Conservation (phyloP, 2,888 invertebrate genomes). For the Entomobrya multifasciata region DNA sequence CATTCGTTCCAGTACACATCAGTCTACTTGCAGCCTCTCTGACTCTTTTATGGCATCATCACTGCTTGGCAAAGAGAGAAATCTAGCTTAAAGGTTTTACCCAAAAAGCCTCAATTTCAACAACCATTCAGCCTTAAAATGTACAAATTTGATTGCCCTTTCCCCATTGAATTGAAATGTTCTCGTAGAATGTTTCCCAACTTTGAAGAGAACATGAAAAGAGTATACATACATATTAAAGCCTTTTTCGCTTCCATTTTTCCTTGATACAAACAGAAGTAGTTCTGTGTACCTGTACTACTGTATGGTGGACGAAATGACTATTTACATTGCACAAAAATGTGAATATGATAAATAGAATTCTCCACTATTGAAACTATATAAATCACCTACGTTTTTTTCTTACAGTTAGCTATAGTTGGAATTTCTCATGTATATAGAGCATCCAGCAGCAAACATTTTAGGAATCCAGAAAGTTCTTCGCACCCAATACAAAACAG, state of each 20-base stretch:
- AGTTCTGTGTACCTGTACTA: not conserved
- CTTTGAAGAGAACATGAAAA: constrained; percentile 37
- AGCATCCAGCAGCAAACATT: no score
- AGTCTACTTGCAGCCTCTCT: not conserved
- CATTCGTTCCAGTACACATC: not conserved
- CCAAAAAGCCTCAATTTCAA: constrained; percentile 60
- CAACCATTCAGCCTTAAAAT: constrained; percentile 65
- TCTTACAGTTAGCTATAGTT: no score
- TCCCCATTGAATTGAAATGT: constrained; percentile 54
- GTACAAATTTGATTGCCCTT: constrained; percentile 66
- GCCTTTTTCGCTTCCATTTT: not conserved
- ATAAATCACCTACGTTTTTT: no score
- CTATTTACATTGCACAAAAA: constrained; percentile 28
- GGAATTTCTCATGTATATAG: no score
- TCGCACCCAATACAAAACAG: no score
- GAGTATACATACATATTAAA: constrained; percentile 34
- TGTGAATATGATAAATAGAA: constrained; percentile 32
- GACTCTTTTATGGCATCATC: constrained; percentile 13
- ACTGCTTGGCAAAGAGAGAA: constrained; percentile 2
- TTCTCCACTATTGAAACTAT: no score
- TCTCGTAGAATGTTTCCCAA: constrained; percentile 44
- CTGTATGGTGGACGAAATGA: no score
- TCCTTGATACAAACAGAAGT: not conserved
- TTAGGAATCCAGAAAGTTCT: no score
- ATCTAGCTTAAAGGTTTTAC: constrained; percentile 41